Base-by-base conservation (phyloP, 1,140 invertebrate genomes). In the Chironomus striatipennis region DNA sequence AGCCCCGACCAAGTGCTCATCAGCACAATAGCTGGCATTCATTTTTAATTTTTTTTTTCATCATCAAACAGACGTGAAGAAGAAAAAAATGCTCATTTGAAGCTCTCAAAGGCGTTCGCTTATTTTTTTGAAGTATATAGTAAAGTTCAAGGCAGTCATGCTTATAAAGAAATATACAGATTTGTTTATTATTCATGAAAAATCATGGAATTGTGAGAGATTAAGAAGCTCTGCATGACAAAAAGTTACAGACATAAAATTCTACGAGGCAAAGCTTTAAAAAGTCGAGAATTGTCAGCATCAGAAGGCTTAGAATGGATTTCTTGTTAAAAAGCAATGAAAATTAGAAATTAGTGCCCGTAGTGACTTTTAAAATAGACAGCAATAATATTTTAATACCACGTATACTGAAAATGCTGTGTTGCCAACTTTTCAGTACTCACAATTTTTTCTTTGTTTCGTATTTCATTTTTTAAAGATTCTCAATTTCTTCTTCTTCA, bases 71-170 rank as follows among this genome's bases (percentile, higher is more conserved):
- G 43, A 47, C 43, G 9, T 10, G 24, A 34, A 34, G 24, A 34
- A 34, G 24, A 34, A 34, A 2, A 34, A 34, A 47, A 47, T 10
- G 8, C 7, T 47, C 43, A 47, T 47, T 47, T 47, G 8, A 47
- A 47, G 8, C 43, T 47, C 43, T 47, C 8, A 15, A 47, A 47
- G 24, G 24, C 24, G 5, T 34, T 34, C 24, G 24, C 24, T 34
- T 34, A 34, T 34, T 34, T 34, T 34, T 34, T 34, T 34, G 24
- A 34, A 34, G 24, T 34, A 34, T 34, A n/a, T 57, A 57, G 12
- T 57, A 57, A 57, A 57, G 47, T 57, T 57, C 47, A 57, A 57
- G 47, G 47, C 47, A 57, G 47, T 57, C 47, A 57, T 57, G 47
- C 47, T 57, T 57, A 57, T 57, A 57, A 57, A 57, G 24, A 34